phyloP scores from a whole-genome alignment of 2,797 vertebrate species.

The Eulemur rubriventer region DNA sequence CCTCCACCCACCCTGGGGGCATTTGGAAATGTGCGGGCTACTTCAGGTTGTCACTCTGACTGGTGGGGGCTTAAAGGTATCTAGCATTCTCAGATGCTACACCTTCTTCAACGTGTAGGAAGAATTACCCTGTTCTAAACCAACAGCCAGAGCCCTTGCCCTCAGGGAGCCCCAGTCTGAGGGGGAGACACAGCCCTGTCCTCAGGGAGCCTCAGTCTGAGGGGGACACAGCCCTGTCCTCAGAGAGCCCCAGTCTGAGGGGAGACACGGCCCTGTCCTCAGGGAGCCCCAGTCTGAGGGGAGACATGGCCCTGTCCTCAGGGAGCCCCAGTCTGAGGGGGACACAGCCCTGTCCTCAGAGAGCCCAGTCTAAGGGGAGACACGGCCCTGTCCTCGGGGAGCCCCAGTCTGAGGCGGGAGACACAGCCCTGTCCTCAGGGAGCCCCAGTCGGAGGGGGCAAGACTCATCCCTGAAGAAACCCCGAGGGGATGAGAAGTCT shows the following conservation, averaged over 20 bases:
- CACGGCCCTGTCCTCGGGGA: too few species aligned
- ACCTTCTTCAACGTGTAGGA: not conserved
- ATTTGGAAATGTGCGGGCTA: not conserved
- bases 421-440: fast-evolving
- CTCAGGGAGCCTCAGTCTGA: not conserved
- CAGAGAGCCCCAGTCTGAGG: not conserved
- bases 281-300: not conserved
- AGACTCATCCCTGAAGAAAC: not conserved
- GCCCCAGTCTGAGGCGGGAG: not conserved
- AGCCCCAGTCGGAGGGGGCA: not conserved
- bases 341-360: not conserved
- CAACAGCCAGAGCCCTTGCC: not conserved
- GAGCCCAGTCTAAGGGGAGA: not conserved
- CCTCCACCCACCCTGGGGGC: not conserved
- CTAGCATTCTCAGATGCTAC: not conserved
- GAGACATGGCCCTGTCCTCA: fast-evolving
- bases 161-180: not conserved
- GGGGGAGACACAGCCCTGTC: not conserved
- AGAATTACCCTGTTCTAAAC: not conserved
- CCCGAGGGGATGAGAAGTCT: not conserved
- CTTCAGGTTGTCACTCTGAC: not conserved
- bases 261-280: not conserved
- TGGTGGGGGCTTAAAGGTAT: not conserved
- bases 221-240: not conserved
- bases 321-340: not conserved